Evolutionary conservation across 2,888 invertebrate genomes (phyloP).

Genomic region (Drosophila acutilabella): DNA sequence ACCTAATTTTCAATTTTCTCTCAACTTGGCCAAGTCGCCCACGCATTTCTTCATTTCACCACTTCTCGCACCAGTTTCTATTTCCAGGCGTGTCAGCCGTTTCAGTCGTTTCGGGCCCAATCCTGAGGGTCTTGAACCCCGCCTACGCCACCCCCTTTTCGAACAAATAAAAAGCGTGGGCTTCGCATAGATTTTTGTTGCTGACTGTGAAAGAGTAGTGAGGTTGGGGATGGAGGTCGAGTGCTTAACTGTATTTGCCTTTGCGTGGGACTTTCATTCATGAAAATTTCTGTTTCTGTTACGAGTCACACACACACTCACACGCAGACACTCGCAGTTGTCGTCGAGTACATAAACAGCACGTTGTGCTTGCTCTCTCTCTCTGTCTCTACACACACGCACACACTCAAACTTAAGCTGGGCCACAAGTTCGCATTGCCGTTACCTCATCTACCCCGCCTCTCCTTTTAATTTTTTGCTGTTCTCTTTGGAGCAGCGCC

Average conservation of each 20-base stretch:
- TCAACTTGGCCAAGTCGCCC: constrained; percentile 44
- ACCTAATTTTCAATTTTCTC: constrained; percentile 63
- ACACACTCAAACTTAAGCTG: constrained; percentile 27
- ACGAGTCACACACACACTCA: constrained; percentile 55
- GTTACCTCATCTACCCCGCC: constrained; percentile 6
- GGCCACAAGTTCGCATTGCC: constrained; percentile 30
- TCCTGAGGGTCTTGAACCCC: constrained; percentile 18
- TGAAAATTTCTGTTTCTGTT: constrained; percentile 78
- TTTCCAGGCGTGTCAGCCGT: constrained; percentile 53
- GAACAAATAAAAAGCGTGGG: constrained; percentile 48
- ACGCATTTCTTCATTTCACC: constrained; percentile 34
- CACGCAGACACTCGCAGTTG: constrained; percentile 48
- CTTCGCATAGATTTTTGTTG: constrained; percentile 28
- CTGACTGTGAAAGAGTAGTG: background rate
- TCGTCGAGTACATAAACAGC: constrained; percentile 48
- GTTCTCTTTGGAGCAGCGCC: constrained; percentile 38
- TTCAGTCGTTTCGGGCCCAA: constrained; percentile 40
- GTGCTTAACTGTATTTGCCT: constrained; percentile 40
- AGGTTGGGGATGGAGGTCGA: background rate
- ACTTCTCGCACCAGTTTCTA: constrained; percentile 29
- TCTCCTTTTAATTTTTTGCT: too few relatives aligned
- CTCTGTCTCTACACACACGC: constrained; percentile 1
- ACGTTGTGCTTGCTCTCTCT: constrained; percentile 38
- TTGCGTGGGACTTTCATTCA: constrained; percentile 84
- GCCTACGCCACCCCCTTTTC: background rate